Evolutionary conservation across 2,888 invertebrate species (phyloP), one percentile per base, ranked within the genome.

Genomic region (Sphaeridia pumilis): DNA sequence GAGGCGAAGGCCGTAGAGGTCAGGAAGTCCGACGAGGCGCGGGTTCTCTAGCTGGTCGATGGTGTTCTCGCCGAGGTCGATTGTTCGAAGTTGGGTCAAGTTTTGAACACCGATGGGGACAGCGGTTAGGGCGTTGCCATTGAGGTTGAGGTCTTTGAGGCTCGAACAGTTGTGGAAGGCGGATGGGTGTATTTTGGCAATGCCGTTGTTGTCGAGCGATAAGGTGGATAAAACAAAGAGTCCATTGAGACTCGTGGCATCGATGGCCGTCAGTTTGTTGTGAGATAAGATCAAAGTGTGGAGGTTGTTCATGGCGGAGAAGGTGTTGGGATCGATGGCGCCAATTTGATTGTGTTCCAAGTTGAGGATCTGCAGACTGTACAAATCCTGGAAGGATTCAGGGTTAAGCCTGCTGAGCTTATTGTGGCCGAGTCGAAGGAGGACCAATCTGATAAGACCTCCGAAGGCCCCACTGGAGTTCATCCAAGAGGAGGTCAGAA

Each of bases 121-220:
- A 65, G 78, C 77, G 69, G 82, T 82, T 67, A 92, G 75, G 67
- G 81, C 79, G 73, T 92, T 92, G 56, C 84, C 86, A 72, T 87
- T 88, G 68, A 92, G 76, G 75, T 89, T 87, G 65, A 93, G 76
- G 73, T 90, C 90, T 73, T 88, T 85, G 67, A 92, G 75, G 58
- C 86, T 85, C 63, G 87, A 88, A 69, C 89, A 89, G 74, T 92
- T 92, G 67, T 84, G 78, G 69, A 92, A 89, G 55, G 89, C 87
- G 68, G 87, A 86, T 42, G 84, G 81, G 71, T 90, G 87, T 56
- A 92, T 80, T 65, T 82, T 82, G 69, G 84, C 82, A 58, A 92
- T 75, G 51, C 80, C 77, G 72, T 92, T 92, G 71, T 86, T 86
- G 72, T 90, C 87, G 69, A 90, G 74, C 43, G 87, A 86, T 55